Percentiles rank a stretch among this genome's conserved stretches.
Conservation (phyloP, 2,797 vertebrate genomes). For the Myotis daubentonii region DNA sequence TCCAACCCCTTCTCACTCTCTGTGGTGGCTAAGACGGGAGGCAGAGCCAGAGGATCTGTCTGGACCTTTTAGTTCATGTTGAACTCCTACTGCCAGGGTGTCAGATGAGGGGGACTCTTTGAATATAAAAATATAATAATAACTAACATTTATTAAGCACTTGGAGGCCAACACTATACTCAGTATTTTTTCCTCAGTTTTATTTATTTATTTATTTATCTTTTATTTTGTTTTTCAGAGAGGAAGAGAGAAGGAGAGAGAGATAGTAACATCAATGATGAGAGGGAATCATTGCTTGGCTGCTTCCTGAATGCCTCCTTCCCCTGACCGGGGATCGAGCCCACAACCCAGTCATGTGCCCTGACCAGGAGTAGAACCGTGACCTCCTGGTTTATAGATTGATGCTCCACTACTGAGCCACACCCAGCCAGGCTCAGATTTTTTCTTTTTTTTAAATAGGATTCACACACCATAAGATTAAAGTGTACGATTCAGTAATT, state of each 20-base stretch:
- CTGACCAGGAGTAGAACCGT: too few species aligned
- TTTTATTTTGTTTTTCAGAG: too few species aligned
- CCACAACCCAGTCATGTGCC: too few species aligned
- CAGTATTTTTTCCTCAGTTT: background rate
- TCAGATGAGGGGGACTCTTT: background rate
- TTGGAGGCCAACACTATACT: background rate
- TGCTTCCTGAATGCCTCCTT: too few species aligned
- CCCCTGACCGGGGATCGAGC: too few species aligned
- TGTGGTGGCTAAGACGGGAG: background rate
- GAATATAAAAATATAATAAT: background rate
- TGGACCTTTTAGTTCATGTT: background rate
- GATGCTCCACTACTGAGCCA: too few species aligned
- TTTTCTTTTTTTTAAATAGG: background rate
- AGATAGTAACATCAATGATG: too few species aligned
- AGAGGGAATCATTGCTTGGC: too few species aligned
- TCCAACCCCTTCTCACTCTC: background rate
- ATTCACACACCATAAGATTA: background rate
- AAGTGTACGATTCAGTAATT: background rate
- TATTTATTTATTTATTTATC: too few species aligned
- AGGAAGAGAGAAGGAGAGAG: too few species aligned
- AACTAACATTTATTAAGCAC: background rate
- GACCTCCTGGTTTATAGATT: too few species aligned
- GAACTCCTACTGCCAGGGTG: background rate
- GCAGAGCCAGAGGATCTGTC: background rate
- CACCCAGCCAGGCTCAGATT: too few species aligned